Conservation (phyloP, 2,888 invertebrate genomes). For the Calameuta pallipes region DNA sequence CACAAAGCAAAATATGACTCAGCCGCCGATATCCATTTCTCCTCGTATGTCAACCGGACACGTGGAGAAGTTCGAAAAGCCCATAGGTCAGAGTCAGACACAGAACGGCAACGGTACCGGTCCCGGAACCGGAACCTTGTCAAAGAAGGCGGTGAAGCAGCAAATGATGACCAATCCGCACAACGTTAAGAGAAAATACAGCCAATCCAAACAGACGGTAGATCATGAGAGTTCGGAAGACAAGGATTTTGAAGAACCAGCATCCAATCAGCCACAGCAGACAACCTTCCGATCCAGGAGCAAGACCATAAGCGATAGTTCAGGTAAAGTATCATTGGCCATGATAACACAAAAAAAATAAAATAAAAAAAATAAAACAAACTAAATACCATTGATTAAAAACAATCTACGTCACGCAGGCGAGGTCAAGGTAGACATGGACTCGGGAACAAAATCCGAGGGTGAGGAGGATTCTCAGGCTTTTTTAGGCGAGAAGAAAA, state of each 20-base stretch:
- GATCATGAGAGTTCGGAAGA: conserved; percentile 85
- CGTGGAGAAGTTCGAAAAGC: conserved; percentile 58
- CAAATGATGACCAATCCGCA: conserved; percentile 74
- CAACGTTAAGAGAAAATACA: conserved; percentile 56
- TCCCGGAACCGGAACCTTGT: conserved; percentile 80
- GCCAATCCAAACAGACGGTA: conserved; percentile 68
- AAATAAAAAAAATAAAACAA: background rate
- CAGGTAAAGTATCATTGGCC: conserved; percentile 69
- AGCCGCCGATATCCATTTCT: conserved; percentile 57
- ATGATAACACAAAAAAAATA: background rate
- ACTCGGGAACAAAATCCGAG: conserved; percentile 86
- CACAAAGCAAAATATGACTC: conserved; percentile 69
- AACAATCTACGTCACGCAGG: conserved; percentile 35
- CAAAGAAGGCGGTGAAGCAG: conserved; percentile 83
- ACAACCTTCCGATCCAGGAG: conserved; percentile 76
- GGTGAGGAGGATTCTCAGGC: conserved; percentile 85
- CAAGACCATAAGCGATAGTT: conserved; percentile 90
- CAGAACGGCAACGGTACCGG: conserved; percentile 46
- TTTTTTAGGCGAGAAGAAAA: conserved; percentile 69
- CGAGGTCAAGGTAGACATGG: conserved; percentile 67
- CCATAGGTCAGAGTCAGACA: conserved; percentile 38
- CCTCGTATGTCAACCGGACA: conserved; percentile 61
- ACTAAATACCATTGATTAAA: background rate
- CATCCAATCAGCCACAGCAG: conserved; percentile 57
- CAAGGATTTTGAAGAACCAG: conserved; percentile 77